Evolutionary conservation across 2,797 vertebrate genomes (phyloP).

Genomic region (Aphelocoma californica): DNA sequence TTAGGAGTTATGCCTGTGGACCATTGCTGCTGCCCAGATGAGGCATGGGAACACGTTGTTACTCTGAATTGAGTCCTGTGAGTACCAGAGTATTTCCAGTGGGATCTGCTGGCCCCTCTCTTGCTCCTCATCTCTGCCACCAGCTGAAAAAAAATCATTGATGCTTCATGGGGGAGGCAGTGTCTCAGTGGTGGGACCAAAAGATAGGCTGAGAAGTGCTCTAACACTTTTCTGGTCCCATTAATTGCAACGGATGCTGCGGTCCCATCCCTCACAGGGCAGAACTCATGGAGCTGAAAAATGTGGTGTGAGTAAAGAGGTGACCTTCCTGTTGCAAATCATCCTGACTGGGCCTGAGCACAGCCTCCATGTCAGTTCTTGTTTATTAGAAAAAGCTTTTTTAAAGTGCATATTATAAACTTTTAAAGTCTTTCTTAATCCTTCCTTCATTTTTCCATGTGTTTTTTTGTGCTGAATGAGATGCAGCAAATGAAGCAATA

Average conservation of each 20-base stretch:
- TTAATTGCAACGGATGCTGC: background rate
- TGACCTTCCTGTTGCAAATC: background rate
- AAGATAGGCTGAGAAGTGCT: background rate
- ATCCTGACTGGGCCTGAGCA: background rate
- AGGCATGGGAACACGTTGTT: background rate
- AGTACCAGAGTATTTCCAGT: background rate
- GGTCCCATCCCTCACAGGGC: background rate
- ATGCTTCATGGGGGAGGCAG: background rate
- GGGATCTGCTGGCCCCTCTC: background rate
- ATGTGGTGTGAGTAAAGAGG: background rate
- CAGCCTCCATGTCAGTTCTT: background rate
- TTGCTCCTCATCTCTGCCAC: background rate
- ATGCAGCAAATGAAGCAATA: slow-evolving; percentile 18
- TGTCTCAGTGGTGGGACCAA: background rate
- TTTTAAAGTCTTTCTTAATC: background rate
- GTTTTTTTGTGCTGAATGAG: background rate
- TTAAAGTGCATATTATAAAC: background rate
- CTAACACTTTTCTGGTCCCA: background rate
- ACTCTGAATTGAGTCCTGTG: background rate
- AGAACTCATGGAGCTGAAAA: background rate
- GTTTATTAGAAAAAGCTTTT: background rate
- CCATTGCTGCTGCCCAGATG: background rate
- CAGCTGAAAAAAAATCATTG: background rate
- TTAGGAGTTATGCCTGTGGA: background rate
- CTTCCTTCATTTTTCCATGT: background rate